Conservation (phyloP, 2,113 vertebrate genomes). For the Melanerpes formicivorus region DNA sequence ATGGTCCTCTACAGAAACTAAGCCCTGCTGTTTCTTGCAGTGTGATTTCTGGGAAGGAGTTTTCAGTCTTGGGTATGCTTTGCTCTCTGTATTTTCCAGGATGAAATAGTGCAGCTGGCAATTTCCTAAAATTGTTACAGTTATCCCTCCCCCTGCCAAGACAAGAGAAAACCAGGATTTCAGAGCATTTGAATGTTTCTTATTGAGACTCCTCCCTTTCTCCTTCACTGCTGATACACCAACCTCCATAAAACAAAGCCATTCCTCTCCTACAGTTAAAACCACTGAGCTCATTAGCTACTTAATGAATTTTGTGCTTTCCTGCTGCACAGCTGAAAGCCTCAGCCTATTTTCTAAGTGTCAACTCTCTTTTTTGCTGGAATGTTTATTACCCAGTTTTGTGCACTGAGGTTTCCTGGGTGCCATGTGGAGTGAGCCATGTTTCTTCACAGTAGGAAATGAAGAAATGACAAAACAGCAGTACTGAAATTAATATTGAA, state of each 20-base stretch:
- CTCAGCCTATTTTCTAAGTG: background rate
- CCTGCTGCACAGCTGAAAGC: background rate
- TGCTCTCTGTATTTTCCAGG: background rate
- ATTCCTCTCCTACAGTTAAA: background rate
- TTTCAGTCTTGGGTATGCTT: background rate
- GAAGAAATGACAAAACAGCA: background rate
- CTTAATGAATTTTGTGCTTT: background rate
- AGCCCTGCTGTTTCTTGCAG: background rate
- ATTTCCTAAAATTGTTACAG: background rate
- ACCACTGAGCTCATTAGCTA: background rate
- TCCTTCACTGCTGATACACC: rapidly evolving
- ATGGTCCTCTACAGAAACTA: background rate
- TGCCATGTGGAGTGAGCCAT: background rate
- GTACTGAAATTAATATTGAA: background rate
- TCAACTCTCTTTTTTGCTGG: background rate
- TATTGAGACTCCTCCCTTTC: background rate
- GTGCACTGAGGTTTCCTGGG: background rate
- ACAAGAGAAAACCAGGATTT: background rate
- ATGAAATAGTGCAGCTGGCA: background rate
- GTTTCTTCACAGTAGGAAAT: background rate
- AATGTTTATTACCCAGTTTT: background rate
- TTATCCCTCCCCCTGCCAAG: background rate
- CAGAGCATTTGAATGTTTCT: background rate
- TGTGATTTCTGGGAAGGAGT: background rate
- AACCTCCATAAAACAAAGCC: background rate